Evolutionary conservation across 2,888 invertebrate species (phyloP), one percentile per base, ranked within the genome.

Genomic region (Chesias legatella): DNA sequence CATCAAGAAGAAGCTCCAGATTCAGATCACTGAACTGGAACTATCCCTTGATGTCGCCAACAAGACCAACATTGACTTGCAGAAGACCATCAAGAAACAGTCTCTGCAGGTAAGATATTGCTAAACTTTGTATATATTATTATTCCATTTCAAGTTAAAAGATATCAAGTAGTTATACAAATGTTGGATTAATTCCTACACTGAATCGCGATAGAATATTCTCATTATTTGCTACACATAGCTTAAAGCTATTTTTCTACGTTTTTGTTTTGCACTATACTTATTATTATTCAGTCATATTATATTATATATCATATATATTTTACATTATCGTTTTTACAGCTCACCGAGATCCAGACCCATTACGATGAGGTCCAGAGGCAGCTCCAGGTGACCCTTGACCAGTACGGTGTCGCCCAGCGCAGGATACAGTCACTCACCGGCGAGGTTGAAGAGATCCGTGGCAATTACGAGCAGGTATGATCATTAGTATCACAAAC

Each of bases 1-100:
- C 89, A 95, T 98, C 90, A 98, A 98, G 94, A 98, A 98, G 97
- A 98, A 98, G 95, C 90, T 98, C 80, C 98, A 98, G 90, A 95
- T 98, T 79, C 97, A 97, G 75, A 98, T 98, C 88, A 98, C 98
- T 67, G 98, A 98, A 85, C 90, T 98, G 73, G 98, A 98, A 85
- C 92, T 98, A 90, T 95, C 97, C 40, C 92, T 99, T 85, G 98
- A 98, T 89, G 96, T 97, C 64, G 96, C 98, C 90, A 98, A 99
- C 92, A 97, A 98, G 91, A 97, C 94, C 90, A 98, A 98, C 91
- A 94, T 98, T 74, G 97, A 98, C 79, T 91, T 98, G 79, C 98
- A 98, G 89, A 97, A 98, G 92, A 95, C 96, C 73, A 95, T 98
- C 91, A 98, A 98, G 93, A 98, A 96, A 83, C 98, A 98, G 84